Percentiles rank a stretch among this genome's conserved stretches.
Evolutionary conservation across 2,888 invertebrate species (phyloP).

Genomic region (Opisthograptis luteolata): DNA sequence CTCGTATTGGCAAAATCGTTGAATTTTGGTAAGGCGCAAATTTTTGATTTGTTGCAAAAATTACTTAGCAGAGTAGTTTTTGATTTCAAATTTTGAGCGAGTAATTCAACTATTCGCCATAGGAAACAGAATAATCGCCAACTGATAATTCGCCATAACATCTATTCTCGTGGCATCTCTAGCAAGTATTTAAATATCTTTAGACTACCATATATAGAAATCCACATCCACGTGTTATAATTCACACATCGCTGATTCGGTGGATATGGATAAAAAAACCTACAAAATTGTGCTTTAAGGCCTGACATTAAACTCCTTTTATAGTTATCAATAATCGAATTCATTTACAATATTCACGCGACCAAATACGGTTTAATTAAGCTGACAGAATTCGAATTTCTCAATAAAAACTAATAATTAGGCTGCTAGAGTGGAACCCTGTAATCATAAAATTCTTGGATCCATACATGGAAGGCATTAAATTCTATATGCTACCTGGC

Average conservation of each 20-base stretch:
- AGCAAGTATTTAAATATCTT: neutral
- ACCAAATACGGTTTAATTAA: slow-evolving; percentile 25
- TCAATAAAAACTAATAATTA: slow-evolving; percentile 21
- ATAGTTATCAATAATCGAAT: slow-evolving; percentile 15
- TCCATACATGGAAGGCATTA: slow-evolving; percentile 17
- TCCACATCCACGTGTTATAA: neutral
- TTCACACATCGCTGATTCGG: slow-evolving; percentile 10
- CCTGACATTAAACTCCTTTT: slow-evolving; percentile 11
- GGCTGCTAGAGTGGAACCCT: slow-evolving; percentile 1
- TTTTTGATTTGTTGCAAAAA: too few species aligned
- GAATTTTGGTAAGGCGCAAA: too few species aligned
- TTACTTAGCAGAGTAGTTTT: too few species aligned
- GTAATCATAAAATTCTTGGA: slow-evolving; percentile 22
- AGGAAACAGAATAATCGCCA: too few species aligned
- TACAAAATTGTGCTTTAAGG: neutral
- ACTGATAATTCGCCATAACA: too few species aligned
- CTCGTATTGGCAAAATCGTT: too few species aligned
- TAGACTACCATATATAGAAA: slow-evolving; percentile 4
- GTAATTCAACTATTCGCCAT: too few species aligned
- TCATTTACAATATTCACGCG: slow-evolving; percentile 23
- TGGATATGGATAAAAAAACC: neutral
- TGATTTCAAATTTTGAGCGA: too few species aligned
- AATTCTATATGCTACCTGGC: slow-evolving; percentile 13
- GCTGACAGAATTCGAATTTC: slow-evolving; percentile 24
- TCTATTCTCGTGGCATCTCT: too few species aligned